Base-by-base conservation (phyloP, 64 coral and sea anemone species). In the Montipora foliosa region DNA sequence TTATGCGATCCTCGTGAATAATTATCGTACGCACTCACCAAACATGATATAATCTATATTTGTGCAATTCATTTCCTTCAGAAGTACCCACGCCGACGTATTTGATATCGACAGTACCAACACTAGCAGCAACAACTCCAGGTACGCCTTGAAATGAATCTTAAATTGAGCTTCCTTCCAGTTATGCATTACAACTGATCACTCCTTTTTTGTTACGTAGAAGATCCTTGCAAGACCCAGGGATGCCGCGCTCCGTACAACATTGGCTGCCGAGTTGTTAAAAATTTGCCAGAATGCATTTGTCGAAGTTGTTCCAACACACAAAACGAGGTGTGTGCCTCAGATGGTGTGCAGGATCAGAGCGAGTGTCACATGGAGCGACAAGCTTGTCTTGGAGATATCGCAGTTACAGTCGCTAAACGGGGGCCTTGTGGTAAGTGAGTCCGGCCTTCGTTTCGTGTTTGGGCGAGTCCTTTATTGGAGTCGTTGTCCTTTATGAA, bases 231-330 rank as follows among this genome's bases (percentile, higher is more conserved):
- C 52, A 15, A 79, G 29, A 89, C 50, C 47, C 53, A 19, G 13
- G 84, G 74, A 52, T 94, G 92, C 67, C 75, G 15, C 55, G 60
- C 61, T 37, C 91, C 91, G 20, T 93, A 88, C 76, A 93, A 78
- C 16, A 79, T 79, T 2, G 91, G 91, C n/a, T 93, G 91, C 71
- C 59, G 79, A 19, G 83, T 87, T n/a, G 61, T 88, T 6, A 49
- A 88, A 75, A 79, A 80, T 62, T 46, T 55, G 11, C 47, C 84
- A 16, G 74, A 79, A 6, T 93, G 91, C 50, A 76, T 67, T 25
- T 93, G 91, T 69, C 91, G 75, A 48, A 53, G 48, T 37, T 93
- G 91, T 72, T 81, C 91, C 49, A 72, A n/a, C 12, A 20, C 25
- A 20, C 59, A 74, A 22, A 67, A 13, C 4, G 83, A 83, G 22